Percentiles rank a stretch among this genome's conserved stretches.
These are phyloP conservation scores for Momotus momota DNA, from an alignment of 2,797 vertebrate species.

Conservation along the genomic window DNA sequence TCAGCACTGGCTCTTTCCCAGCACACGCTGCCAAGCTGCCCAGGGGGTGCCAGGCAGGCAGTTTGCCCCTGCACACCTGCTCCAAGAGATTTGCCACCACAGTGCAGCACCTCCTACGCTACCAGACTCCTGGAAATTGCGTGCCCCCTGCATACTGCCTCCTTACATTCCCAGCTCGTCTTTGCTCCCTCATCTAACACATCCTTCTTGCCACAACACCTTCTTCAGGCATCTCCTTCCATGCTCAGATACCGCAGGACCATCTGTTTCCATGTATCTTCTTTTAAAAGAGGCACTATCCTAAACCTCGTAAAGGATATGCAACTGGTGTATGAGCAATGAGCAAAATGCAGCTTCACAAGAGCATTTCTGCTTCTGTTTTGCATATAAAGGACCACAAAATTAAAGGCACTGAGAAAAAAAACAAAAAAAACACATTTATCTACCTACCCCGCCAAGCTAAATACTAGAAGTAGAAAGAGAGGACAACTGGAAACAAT, in stretches of 20 bases:
- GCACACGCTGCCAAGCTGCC: neutral
- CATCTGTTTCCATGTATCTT: neutral
- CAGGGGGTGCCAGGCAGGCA: neutral
- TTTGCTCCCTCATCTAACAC: conserved; percentile 3
- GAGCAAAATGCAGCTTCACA: neutral
- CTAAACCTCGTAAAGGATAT: neutral
- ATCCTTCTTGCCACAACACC: neutral
- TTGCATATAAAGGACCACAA: neutral
- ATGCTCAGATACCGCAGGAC: neutral
- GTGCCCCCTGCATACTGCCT: neutral
- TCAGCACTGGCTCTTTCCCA: conserved; percentile 6
- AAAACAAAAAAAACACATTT: neutral
- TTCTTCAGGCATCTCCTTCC: neutral
- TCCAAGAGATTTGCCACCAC: neutral
- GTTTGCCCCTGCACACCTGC: conserved; percentile 51
- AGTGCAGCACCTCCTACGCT: neutral
- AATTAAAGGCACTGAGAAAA: neutral
- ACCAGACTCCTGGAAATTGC: neutral
- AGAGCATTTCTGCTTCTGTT: neutral
- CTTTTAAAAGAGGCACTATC: neutral
- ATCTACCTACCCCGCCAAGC: neutral
- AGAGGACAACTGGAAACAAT: neutral
- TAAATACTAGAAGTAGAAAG: neutral
- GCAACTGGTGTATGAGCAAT: neutral
- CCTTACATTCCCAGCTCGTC: neutral